phyloP scores from a whole-genome alignment of 1,140 invertebrate species.

The Drosophila leontia region DNA sequence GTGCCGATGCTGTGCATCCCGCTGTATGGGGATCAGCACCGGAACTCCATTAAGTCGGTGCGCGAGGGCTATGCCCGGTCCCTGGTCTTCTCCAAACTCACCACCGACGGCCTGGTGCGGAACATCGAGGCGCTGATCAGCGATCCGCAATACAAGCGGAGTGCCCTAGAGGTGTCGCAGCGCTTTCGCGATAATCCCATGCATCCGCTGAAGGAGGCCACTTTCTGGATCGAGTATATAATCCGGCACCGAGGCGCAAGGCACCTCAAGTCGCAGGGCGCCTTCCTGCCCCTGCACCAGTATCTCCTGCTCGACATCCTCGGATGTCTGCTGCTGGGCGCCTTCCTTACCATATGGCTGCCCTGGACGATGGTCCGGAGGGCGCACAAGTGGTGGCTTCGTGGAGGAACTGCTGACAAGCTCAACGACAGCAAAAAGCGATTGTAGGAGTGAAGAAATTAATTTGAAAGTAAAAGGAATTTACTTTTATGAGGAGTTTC shows the following conservation, averaged over 20 bases:
- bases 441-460: conserved; percentile 20
- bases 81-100: conserved; percentile 75
- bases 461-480: neutral
- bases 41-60: conserved; percentile 80
- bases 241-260: conserved; percentile 85
- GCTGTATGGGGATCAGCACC: conserved; percentile 87
- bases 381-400: conserved; percentile 50
- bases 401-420: conserved; percentile 5
- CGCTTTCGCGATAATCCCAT: conserved; percentile 86
- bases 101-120: conserved; percentile 61
- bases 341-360: conserved; percentile 59
- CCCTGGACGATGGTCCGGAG: conserved; percentile 63
- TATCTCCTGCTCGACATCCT: conserved; percentile 86
- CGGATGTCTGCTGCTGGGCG: conserved; percentile 52
- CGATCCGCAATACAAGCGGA: conserved; percentile 77
- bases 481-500: too few species aligned
- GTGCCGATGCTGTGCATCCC: conserved; percentile 89
- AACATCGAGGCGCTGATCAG: conserved; percentile 71
- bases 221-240: conserved; percentile 88
- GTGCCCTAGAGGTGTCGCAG: conserved; percentile 76
- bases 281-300: conserved; percentile 85
- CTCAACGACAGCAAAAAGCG: conserved; percentile 49
- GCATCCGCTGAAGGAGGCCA: conserved; percentile 86
- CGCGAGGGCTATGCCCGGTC: conserved; percentile 77
- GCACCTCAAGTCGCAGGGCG: conserved; percentile 85